These are phyloP conservation scores for Blomia tropicalis DNA, from an alignment of 2,888 invertebrate species.

Conservation along the genomic window DNA sequence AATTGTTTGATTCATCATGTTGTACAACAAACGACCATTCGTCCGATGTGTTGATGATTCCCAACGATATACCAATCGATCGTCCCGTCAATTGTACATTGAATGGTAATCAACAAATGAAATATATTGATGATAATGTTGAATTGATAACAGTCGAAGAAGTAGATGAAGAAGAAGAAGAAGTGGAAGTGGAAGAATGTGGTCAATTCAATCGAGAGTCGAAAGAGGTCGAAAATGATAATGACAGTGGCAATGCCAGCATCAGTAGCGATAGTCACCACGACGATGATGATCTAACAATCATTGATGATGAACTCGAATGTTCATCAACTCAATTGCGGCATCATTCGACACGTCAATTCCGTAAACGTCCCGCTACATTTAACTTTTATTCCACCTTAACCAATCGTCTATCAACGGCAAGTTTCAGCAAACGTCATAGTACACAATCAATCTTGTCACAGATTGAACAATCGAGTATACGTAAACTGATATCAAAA, in stretches of 20 bases:
- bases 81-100: neutral
- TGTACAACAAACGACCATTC: neutral
- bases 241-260: constrained; percentile 6
- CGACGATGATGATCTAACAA: neutral
- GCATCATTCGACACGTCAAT: neutral
- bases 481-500: neutral
- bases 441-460: neutral
- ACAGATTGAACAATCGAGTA: neutral
- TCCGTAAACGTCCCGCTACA: neutral
- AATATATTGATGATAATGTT: constrained; percentile 12
- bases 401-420: neutral
- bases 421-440: neutral
- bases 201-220: too few species aligned
- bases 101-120: neutral
- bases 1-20: neutral
- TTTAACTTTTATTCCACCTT: neutral
- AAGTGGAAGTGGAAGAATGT: too few species aligned
- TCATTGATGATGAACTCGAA: too few species aligned
- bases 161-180: neutral
- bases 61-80: neutral
- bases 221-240: constrained; percentile 7
- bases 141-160: too few species aligned
- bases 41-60: neutral
- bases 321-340: neutral
- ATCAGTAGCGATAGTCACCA: neutral